phyloP scores from a whole-genome alignment of 2,113 vertebrate genomes.

The Lagopus leucura region DNA sequence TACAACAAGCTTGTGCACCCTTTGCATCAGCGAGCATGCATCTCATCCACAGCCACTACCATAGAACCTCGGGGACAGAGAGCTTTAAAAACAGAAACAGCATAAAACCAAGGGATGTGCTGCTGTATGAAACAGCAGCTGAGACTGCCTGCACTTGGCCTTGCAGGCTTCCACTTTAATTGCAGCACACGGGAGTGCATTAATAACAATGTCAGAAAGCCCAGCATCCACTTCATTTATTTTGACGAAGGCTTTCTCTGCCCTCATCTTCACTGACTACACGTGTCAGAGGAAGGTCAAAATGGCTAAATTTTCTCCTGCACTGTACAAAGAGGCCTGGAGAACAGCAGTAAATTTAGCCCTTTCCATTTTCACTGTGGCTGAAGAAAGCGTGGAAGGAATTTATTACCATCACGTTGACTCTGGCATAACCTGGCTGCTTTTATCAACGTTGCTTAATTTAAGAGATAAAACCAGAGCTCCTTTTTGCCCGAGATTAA shows the following conservation, averaged over 20 bases:
- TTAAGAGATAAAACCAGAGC: not conserved
- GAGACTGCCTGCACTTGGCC: not conserved
- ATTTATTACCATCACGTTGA: not conserved
- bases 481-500: not conserved
- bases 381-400: not conserved
- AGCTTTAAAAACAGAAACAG: not conserved
- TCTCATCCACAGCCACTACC: not conserved
- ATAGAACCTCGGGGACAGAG: not conserved
- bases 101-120: not conserved
- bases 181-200: not conserved
- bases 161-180: not conserved
- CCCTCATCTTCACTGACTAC: not conserved
- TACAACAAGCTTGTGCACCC: not conserved
- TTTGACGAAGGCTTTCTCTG: not conserved
- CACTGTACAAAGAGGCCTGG: not conserved
- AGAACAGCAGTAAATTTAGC: slow-evolving; percentile 1
- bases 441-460: not conserved
- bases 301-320: slow-evolving; percentile 27
- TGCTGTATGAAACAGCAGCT: not conserved
- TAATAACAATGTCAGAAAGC: not conserved
- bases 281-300: slow-evolving; percentile 40
- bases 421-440: not conserved
- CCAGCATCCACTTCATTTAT: not conserved
- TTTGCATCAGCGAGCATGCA: not conserved
- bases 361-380: not conserved